Percentiles rank a stretch among this genome's conserved stretches.
phyloP scores from a whole-genome alignment of 2,888 invertebrate species.

The Drosophila rellima region DNA sequence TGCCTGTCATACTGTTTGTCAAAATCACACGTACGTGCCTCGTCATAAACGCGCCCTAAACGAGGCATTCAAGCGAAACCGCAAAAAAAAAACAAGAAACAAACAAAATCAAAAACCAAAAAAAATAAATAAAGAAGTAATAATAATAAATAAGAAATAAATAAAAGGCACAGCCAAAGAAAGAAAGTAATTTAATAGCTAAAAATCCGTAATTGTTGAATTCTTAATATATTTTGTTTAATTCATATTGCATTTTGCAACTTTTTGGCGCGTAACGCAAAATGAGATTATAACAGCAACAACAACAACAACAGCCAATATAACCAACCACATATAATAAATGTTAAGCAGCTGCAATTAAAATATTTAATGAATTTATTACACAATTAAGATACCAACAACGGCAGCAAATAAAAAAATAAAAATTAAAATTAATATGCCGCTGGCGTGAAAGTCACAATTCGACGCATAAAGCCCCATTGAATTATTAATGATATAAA shows the following conservation, averaged over 20 bases:
- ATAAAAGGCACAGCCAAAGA: slow-evolving; percentile 52
- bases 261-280: slow-evolving; percentile 56
- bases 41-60: slow-evolving; percentile 75
- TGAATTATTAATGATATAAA: slow-evolving; percentile 72
- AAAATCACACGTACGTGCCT: slow-evolving; percentile 74
- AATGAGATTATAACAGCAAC: slow-evolving; percentile 27
- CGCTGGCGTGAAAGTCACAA: slow-evolving; percentile 73
- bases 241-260: slow-evolving; percentile 41
- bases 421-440: slow-evolving; percentile 63
- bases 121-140: slow-evolving; percentile 5
- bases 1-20: slow-evolving; percentile 9
- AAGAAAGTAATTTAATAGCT: slow-evolving; percentile 55
- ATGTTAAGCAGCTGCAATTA: slow-evolving; percentile 72
- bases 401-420: slow-evolving; percentile 31
- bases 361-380: slow-evolving; percentile 77
- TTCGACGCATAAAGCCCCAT: slow-evolving; percentile 47
- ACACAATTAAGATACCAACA: slow-evolving; percentile 67
- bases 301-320: slow-evolving; percentile 13
- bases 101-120: slow-evolving; percentile 29
- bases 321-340: slow-evolving; percentile 42
- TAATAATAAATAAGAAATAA: slow-evolving; percentile 7
- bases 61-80: slow-evolving; percentile 73
- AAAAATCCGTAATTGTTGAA: slow-evolving; percentile 48
- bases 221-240: slow-evolving; percentile 50
- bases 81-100: slow-evolving; percentile 40